Percentiles rank a stretch among this genome's conserved stretches.
These are phyloP conservation scores for Pocillopora damicornis DNA, from an alignment of 64 coral and sea anemone species.

Conservation along the genomic window DNA sequence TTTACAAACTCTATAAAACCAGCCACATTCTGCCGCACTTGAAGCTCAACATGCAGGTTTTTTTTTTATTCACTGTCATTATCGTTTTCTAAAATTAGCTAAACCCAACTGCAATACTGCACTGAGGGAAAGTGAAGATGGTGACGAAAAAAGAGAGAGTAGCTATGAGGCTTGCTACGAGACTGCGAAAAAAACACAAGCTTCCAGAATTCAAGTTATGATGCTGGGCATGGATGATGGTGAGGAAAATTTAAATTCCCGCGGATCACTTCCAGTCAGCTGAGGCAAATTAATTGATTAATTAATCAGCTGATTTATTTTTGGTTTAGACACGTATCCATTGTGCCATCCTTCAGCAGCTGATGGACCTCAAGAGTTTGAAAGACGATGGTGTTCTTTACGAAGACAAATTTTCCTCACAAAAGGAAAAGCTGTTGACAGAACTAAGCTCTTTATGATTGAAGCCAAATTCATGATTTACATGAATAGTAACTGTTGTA, in stretches of 20 bases:
- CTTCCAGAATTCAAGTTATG: conserved; percentile 41
- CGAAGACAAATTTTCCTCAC: neutral
- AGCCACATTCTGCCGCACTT: neutral
- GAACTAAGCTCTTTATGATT: neutral
- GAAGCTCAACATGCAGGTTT: neutral
- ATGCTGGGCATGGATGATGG: conserved; percentile 53
- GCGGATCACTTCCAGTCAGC: neutral
- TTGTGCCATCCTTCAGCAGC: neutral
- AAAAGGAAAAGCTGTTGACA: conserved; percentile 10
- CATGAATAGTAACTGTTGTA: neutral
- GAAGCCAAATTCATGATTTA: neutral
- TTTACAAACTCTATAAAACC: neutral
- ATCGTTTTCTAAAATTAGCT: neutral
- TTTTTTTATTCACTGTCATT: neutral
- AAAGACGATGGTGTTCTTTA: neutral
- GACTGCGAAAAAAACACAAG: neutral
- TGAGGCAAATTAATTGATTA: neutral
- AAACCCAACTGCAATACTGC: neutral
- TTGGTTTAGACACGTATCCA: conserved; percentile 1
- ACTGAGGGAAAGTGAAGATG: neutral
- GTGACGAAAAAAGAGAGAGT: conserved; percentile 3
- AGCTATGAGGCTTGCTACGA: neutral
- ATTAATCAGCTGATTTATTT: too few species aligned
- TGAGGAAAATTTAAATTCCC: conserved; percentile 24
- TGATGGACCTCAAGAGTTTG: neutral